These are phyloP conservation scores for Spilosoma lubricipeda DNA, from an alignment of 2,888 invertebrate genomes.

Conservation along the genomic window DNA sequence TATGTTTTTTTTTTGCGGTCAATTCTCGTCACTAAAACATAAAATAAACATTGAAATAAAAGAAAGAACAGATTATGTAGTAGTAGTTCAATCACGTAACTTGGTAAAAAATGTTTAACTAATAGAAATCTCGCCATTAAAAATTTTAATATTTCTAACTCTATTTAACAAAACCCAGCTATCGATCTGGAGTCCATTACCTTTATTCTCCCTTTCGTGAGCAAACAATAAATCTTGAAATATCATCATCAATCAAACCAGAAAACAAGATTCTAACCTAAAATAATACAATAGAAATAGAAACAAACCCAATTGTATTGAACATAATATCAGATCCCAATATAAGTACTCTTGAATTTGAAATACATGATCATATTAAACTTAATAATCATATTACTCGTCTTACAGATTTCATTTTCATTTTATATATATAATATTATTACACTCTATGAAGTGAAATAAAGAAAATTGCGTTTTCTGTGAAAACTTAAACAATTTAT, in stretches of 20 bases:
- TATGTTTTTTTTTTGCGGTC: too few relatives aligned
- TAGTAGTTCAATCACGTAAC: too few relatives aligned
- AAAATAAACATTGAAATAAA: too few relatives aligned
- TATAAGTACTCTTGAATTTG: not conserved
- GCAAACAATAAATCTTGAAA: not conserved
- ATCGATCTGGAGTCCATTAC: not conserved
- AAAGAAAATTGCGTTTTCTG: too few relatives aligned
- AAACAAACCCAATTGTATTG: not conserved
- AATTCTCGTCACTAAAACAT: too few relatives aligned
- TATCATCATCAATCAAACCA: not conserved
- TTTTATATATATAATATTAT: too few relatives aligned
- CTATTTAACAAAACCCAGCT: not conserved
- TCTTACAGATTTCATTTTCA: not conserved
- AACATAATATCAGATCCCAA: not conserved
- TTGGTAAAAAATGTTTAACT: not conserved
- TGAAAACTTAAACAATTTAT: too few relatives aligned
- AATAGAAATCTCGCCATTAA: not conserved
- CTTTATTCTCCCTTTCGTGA: not conserved
- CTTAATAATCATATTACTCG: not conserved
- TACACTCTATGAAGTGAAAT: too few relatives aligned
- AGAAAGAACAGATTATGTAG: too few relatives aligned
- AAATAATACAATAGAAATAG: not conserved
- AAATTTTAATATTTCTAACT: not conserved
- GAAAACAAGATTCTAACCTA: constrained; percentile 7
- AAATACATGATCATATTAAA: not conserved